Evolutionary conservation across 2,113 vertebrate genomes (phyloP).

Genomic region (Oxyura jamaicensis): DNA sequence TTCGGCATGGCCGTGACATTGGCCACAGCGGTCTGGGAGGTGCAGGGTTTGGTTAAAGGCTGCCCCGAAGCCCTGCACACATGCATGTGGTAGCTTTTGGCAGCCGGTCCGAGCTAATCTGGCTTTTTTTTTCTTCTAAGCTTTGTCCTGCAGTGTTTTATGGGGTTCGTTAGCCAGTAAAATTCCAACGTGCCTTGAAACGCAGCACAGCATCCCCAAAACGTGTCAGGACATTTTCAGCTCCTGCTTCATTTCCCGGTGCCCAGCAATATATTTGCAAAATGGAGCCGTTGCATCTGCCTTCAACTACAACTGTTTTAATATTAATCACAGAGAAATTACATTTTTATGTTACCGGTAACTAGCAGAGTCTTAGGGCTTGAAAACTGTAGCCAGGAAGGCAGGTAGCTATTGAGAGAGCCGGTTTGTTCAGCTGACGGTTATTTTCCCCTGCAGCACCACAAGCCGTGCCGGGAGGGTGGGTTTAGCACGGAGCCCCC

Average conservation of each 20-base stretch:
- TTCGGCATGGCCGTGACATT: rapidly evolving
- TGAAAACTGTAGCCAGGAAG: rapidly evolving
- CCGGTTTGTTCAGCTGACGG: rapidly evolving
- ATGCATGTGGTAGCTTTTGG: background rate
- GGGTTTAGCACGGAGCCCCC: background rate
- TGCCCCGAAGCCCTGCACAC: rapidly evolving
- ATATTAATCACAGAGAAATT: background rate
- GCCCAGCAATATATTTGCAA: background rate
- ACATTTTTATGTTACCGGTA: rapidly evolving
- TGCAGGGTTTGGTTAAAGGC: background rate
- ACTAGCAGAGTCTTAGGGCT: background rate
- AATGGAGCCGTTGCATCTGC: rapidly evolving
- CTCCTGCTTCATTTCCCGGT: background rate
- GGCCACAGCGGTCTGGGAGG: rapidly evolving
- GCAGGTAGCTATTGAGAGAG: rapidly evolving
- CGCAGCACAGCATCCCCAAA: background rate
- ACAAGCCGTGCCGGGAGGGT: background rate
- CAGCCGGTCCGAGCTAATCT: background rate
- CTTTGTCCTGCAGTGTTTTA: background rate
- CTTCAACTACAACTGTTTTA: background rate
- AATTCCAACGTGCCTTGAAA: rapidly evolving
- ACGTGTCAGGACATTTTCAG: background rate
- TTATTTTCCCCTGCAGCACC: background rate
- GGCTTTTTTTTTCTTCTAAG: background rate
- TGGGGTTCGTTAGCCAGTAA: rapidly evolving